Evolutionary conservation across 1,140 invertebrate species (phyloP), one percentile per base, ranked within the genome.

Genomic region (Lordiphosa mommai): DNA sequence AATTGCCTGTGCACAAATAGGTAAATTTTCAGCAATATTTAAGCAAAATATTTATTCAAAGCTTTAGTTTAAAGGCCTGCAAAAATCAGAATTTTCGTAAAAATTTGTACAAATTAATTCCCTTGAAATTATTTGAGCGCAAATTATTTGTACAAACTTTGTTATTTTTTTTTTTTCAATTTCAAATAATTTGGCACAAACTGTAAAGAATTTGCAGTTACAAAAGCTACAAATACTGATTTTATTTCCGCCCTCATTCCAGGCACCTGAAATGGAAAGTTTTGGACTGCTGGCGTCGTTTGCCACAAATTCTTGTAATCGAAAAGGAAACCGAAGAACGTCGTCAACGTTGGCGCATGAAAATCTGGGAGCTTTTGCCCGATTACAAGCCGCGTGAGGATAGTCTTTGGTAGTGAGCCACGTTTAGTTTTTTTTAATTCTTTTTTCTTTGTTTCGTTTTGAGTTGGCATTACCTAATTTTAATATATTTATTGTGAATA

Each of bases 321-420:
- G 91, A 92, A 87, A 90, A 91, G 68, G 91, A 93, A 56, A 92
- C 92, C 34, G 92, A 93, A 58, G 90, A 90, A 40, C 90, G 92
- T 48, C 92, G 93, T 72, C 88, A 90, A 53, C 91, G 91, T 73
- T 93, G 93, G 93, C 89, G 93, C 23, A 82, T 91, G 70, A 93
- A 92, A 88, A 93, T 93, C 7, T 90, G 91, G 84, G 91, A 93
- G 86, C 90, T 93, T 13, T 80, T 93, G 30, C 93, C 93, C 2
- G 92, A 93, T 76, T 93, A 92, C 69, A 89, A 89, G 23, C 92
- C 92, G 2, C 43, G 67, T 13, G 90, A 91, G 48, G 72, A 84
- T 12, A 85, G 77, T 30, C 44, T 84, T 6, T 84, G 77, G 77
- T 84, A 84, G 50, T 7, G 5, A 2, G n/a, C 12, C 86, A 0